Evolutionary conservation across 2,113 vertebrate species (phyloP).

Genomic region (Meriones unguiculatus): DNA sequence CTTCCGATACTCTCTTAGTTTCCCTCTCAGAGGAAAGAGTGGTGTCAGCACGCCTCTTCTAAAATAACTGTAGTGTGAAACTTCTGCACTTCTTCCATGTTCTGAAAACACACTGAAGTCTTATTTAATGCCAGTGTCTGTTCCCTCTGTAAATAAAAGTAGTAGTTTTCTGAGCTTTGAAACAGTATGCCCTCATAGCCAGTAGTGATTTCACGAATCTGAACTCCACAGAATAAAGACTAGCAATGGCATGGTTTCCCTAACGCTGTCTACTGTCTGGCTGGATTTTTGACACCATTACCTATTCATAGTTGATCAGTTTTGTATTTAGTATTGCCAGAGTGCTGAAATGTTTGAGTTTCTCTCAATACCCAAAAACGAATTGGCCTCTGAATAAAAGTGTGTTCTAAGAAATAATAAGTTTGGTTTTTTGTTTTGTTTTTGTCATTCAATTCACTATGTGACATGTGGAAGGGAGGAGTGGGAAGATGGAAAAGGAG

Average conservation of each 20-base stretch:
- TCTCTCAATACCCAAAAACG: constrained; percentile 39
- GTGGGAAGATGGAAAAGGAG: neutral
- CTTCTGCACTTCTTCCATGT: neutral
- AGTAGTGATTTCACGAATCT: constrained; percentile 16
- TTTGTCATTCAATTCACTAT: neutral
- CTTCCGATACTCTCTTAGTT: constrained; percentile 10
- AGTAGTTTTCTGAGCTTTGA: constrained; percentile 56
- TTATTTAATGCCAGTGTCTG: constrained; percentile 12
- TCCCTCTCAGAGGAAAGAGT: neutral
- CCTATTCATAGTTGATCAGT: neutral
- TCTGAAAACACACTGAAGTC: neutral
- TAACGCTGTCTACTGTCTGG: neutral
- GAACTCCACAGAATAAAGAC: neutral
- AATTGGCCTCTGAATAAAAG: neutral
- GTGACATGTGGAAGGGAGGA: neutral
- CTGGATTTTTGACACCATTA: neutral
- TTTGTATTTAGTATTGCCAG: constrained; percentile 22
- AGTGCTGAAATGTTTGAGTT: constrained; percentile 5
- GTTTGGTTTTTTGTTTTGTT: neutral
- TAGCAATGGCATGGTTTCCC: neutral
- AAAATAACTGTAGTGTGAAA: constrained; percentile 37
- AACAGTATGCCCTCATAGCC: neutral
- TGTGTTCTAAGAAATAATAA: constrained; percentile 50
- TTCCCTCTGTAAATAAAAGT: constrained; percentile 41
- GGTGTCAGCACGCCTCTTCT: constrained; percentile 27